Percentiles rank a stretch among this genome's conserved stretches.
Conservation (phyloP, 2,113 vertebrate species). For the Craseonycteris thonglongyai region DNA sequence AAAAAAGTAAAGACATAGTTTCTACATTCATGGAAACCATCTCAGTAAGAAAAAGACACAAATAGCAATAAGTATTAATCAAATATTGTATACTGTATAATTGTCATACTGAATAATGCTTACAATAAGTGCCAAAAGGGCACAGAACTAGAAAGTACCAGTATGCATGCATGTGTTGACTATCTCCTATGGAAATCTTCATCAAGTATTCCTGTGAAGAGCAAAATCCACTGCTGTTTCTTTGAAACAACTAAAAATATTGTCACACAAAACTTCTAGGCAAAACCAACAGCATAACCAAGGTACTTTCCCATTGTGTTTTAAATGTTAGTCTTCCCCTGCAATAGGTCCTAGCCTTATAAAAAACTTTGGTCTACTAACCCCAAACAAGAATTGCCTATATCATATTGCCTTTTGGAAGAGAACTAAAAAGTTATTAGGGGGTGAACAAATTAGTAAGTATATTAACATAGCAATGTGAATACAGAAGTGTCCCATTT, state of each 20-base stretch:
- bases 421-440: background rate
- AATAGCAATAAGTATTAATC: background rate
- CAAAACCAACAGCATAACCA: background rate
- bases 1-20: background rate
- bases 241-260: background rate
- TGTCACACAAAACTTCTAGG: background rate
- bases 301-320: background rate
- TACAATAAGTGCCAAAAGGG: background rate
- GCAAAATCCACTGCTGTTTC: background rate
- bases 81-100: background rate
- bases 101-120: background rate
- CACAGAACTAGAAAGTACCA: background rate
- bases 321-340: background rate
- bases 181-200: background rate
- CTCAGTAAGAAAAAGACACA: background rate
- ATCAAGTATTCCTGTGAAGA: background rate
- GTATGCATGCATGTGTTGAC: background rate
- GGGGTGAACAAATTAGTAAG: background rate
- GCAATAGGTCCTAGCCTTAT: background rate
- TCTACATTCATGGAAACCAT: background rate
- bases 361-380: background rate
- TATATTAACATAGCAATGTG: background rate
- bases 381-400: background rate
- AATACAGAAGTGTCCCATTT: background rate
- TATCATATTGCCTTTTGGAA: background rate